phyloP scores from a whole-genome alignment of 2,113 vertebrate genomes.

The Protobothrops mucrosquamatus region DNA sequence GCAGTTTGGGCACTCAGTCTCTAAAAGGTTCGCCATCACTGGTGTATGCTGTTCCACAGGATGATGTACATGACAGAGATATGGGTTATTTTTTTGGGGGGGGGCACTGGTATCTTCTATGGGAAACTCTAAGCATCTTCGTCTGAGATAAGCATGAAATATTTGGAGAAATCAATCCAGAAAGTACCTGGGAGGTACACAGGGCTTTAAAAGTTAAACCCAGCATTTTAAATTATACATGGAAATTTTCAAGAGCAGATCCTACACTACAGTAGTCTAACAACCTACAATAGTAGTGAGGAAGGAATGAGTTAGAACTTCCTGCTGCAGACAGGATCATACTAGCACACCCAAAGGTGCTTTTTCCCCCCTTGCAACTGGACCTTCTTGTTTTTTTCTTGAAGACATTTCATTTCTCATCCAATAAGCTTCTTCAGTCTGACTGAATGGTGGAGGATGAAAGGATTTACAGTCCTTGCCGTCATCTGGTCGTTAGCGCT shows the following conservation, averaged over 20 bases:
- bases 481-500: neutral
- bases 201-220: neutral
- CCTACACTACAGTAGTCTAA: neutral
- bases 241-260: neutral
- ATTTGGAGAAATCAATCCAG: neutral
- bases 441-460: neutral
- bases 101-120: neutral
- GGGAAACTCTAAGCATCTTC: neutral
- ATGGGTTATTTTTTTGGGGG: neutral
- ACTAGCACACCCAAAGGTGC: neutral
- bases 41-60: neutral
- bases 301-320: neutral
- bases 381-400: neutral
- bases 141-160: neutral
- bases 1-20: too few species aligned
- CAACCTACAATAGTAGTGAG: neutral
- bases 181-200: neutral
- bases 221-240: neutral
- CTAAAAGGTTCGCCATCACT: too few species aligned
- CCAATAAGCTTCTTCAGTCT: neutral
- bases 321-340: neutral
- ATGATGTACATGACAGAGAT: neutral
- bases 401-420: neutral
- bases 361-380: neutral
- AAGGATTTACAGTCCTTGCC: neutral